Evolutionary conservation across 64 coral and sea anemone genomes (phyloP), one percentile per base, ranked within the genome.

Genomic region (Montipora sp.): DNA sequence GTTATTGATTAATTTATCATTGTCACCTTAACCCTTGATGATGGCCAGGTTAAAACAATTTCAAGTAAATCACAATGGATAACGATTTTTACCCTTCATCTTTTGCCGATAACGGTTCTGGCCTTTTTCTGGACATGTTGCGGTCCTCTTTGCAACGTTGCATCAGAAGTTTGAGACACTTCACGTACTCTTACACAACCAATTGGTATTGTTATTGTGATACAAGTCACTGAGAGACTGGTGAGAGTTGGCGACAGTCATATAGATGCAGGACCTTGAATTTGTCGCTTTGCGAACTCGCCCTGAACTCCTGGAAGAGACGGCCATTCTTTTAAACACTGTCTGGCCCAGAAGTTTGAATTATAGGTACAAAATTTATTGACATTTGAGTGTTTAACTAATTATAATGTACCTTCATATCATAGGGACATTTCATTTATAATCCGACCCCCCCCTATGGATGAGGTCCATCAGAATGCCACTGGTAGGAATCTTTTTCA

Each of bases 81-180:
- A 6, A 57, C 7, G 53, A 8, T 57, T 57, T 76, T 51, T 94
- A 98, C 96, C 91, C 94, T 96, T 96, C 94, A 68, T 98, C 94
- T 77, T 98, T 98, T 75, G 91, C 96, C 53, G 96, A 98, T 18
- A 96, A 90, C 22, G 96, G 84, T 92, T 98, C 96, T 48, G 96
- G 96, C 51, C 94, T 93, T 85, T 70, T 76, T 21, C 13, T 65
- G 71, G 82, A 85, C 93, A 98, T 98, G 24, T 84, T 73, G 53
- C 1, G 6, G 7, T 57, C 11, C 53, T 57, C 53, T 57, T 1
- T 5, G n/a, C 16, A 73, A 19, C 19, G 18, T 80, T 13, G 21
- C 22, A 7, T 3, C 18, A 48, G 20, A 0, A 9, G 9, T 20
- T 10, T 48, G 19, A 7, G 53, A 60, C 55, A 46, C 8, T 90